phyloP scores from a whole-genome alignment of 2,888 invertebrate genomes.

The Volucella inanis region DNA sequence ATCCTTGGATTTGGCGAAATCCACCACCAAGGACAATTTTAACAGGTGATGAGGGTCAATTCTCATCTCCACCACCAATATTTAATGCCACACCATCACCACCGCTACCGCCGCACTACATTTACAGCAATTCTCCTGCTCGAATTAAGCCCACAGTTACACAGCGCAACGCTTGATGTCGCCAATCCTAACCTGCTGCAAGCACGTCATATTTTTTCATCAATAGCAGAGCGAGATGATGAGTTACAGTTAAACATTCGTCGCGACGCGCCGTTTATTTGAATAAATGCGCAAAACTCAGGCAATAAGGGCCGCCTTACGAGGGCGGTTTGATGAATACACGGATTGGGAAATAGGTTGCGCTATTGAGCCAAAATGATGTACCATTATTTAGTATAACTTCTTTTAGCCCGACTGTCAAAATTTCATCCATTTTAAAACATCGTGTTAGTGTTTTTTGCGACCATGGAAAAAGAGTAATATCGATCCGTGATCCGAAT shows the following conservation, averaged over 20 bases:
- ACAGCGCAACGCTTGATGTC: slow-evolving; percentile 78
- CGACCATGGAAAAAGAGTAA: no score
- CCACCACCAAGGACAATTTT: slow-evolving; percentile 35
- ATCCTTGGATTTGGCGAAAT: slow-evolving; percentile 81
- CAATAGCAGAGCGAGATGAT: slow-evolving; percentile 79
- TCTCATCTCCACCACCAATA: slow-evolving; percentile 75
- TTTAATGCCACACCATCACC: slow-evolving; percentile 67
- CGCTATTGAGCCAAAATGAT: no score
- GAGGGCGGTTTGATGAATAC: no score
- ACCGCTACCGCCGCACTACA: slow-evolving; percentile 60
- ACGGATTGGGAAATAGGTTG: no score
- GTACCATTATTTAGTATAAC: no score
- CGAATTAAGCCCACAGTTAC: slow-evolving; percentile 76
- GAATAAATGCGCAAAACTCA: slow-evolving; percentile 79
- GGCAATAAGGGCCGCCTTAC: slow-evolving; percentile 68
- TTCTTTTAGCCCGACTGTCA: no score
- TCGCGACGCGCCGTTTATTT: slow-evolving; percentile 80
- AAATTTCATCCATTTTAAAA: no score
- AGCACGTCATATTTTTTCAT: slow-evolving; percentile 81
- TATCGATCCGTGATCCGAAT: no score
- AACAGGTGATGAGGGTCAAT: slow-evolving; percentile 72
- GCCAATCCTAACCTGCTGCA: slow-evolving; percentile 79
- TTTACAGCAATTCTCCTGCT: slow-evolving; percentile 73
- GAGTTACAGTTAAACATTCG: slow-evolving; percentile 82
- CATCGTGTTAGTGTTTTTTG: no score